Evolutionary conservation across 2,888 invertebrate species (phyloP), one percentile per base, ranked within the genome.

Genomic region (Tryphoninae sp.): DNA sequence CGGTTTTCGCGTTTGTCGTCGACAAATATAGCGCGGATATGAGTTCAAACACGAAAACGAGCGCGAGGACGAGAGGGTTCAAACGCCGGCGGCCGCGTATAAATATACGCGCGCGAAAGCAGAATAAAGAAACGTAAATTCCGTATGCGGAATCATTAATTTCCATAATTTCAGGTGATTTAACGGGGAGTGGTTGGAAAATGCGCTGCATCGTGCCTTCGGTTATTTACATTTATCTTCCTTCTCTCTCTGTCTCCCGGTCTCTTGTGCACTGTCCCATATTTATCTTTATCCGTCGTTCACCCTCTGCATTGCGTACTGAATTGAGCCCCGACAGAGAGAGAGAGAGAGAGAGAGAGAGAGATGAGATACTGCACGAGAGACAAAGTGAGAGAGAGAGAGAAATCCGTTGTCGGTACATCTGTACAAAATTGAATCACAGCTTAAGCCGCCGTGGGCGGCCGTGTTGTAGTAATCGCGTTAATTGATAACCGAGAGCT

Each of bases 401-500:
- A 40, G 58, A 59, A 76, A 64, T 53, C 62, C 45, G 58, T 64
- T 73, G 76, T 51, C 23, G 64, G 68, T 82, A 76, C 79, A 82
- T 76, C 78, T 83, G 84, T 82, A 86, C 82, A 81, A 88, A 89
- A 89, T 88, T 87, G 87, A 89, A 89, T 89, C 88, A 89, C 87
- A 86, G 88, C 86, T 88, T 87, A 88, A 89, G 88, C 87, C 84
- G 80, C 85, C 88, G 87, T 83, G 84, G 83, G 86, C 85, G 86
- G 26, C 64, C 75, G 73, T 76, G 79, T 79, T 82, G 76, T 72
- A 79, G 82, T 82, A 82, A 79, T 87, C 88, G 85, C 87, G 88
- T 85, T 89, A 90, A 90, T 89, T 90, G 90, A 90, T 90, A 90
- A 90, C 89, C 87, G 89, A 87, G 89, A 87, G 86, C 87, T 84